Conservation (phyloP, 2,888 invertebrate species). For the Drosophila emarginata region DNA sequence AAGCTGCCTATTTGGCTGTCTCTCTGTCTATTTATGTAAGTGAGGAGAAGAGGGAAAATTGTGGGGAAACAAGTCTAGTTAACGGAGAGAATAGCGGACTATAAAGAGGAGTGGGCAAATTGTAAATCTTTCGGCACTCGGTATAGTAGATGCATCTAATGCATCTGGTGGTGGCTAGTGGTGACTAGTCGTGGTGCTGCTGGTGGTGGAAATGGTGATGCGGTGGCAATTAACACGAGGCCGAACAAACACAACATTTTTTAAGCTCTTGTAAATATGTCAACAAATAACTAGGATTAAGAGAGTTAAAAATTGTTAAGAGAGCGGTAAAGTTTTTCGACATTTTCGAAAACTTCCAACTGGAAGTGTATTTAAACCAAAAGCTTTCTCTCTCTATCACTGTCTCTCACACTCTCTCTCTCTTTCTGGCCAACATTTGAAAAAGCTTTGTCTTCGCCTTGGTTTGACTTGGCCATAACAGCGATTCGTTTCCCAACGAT, state of each 20-base stretch:
- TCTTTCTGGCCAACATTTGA: conserved; percentile 26
- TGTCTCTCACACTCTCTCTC: conserved; percentile 20
- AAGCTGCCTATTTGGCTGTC: conserved; percentile 30
- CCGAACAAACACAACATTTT: conserved; percentile 2
- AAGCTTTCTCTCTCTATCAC: conserved; percentile 44
- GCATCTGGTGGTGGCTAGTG: not conserved
- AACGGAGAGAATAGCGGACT: not conserved
- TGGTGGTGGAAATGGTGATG: not conserved
- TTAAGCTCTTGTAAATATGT: conserved; percentile 25
- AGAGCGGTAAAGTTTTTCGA: conserved; percentile 18
- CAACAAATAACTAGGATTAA: conserved; percentile 39
- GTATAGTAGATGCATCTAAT: conserved; percentile 8
- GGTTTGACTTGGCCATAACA: conserved; percentile 29
- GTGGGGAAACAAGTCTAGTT: not conserved
- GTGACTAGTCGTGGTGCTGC: not conserved
- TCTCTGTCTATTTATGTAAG: conserved; percentile 1
- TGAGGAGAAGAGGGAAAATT: not conserved
- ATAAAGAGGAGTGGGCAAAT: not conserved
- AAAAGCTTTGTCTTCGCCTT: conserved; percentile 47
- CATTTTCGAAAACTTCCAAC: conserved; percentile 2
- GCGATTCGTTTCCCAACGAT: conserved; percentile 36
- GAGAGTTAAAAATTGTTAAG: conserved; percentile 33
- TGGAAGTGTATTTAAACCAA: conserved; percentile 65
- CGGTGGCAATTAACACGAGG: conserved; percentile 14
- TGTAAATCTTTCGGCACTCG: conserved; percentile 16